Base-by-base conservation (phyloP, 1,140 invertebrate species). In the Scylla paramamosain region DNA sequence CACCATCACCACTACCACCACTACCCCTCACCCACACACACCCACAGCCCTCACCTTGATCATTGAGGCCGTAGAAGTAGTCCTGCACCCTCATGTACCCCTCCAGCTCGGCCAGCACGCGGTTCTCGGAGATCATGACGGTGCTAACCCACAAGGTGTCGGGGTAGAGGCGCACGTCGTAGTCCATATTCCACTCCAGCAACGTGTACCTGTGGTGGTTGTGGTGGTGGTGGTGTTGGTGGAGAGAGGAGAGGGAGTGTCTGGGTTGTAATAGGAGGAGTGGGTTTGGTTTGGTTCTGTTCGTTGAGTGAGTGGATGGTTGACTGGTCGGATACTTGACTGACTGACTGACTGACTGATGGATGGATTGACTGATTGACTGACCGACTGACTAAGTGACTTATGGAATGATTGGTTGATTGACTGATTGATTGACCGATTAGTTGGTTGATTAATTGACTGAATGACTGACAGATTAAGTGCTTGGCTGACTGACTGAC, bases 41-140 rank as follows among this genome's bases (percentile, higher is more conserved):
- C 83, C 10, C 45, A 3, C 67, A 89, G 4, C 29, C 12, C 86
- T 92, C 90, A 96, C 96, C 96, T 88, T 95, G 93, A 83, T 96
- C 96, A 67, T 96, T 96, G 77, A 96, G 91, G 0, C 96, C 96
- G 89, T 96, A 96, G 87, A 96, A 96, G 94, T 96, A 96, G 77
- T 96, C 96, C 46, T 96, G 96, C 25, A 96, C 93, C 7, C 96
- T 52, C 96, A 96, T 96, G 86, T 96, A 96, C 0, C 96, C 96
- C 92, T 96, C 96, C 91, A 96, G 91, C 90, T 96, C 96, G 25
- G 96, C 96, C 82, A 96, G 91, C 46, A 96, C 93, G 31, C 96
- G 96, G 91, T 96, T 96, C 83, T 96, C 96, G 6, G 96, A 96
- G 91, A 96, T 96, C 28, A 96, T 92, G n/a, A 96, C 96, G 46